Percentiles rank a stretch among this genome's conserved stretches.
These are phyloP conservation scores for Dione juno DNA, from an alignment of 2,888 invertebrate genomes.

Conservation along the genomic window DNA sequence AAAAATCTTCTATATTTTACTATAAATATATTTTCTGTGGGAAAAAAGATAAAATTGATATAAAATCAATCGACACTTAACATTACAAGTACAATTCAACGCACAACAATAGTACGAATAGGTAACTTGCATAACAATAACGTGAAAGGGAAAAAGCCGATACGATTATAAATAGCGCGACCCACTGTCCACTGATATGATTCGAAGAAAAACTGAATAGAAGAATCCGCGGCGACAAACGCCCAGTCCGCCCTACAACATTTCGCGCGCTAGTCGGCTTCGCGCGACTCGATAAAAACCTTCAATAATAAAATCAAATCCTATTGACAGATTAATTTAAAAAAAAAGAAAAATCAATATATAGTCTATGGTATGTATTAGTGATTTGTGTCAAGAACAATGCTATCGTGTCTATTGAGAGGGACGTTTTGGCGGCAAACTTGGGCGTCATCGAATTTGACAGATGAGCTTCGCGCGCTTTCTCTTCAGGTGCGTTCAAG, in stretches of 20 bases:
- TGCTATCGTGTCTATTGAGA: conserved; percentile 64
- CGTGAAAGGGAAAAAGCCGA: conserved; percentile 45
- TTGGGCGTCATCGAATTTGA: conserved; percentile 63
- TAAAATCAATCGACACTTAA: neutral
- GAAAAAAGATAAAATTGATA: neutral
- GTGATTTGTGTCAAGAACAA: conserved; percentile 64
- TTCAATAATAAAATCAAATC: conserved; percentile 40
- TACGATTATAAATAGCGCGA: conserved; percentile 66
- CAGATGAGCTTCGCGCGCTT: conserved; percentile 77
- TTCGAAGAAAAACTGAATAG: conserved; percentile 71
- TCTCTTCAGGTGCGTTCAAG: conserved; percentile 77
- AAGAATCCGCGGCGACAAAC: conserved; percentile 69
- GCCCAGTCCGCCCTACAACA: conserved; percentile 74
- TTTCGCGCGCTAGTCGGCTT: conserved; percentile 75
- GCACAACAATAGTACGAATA: neutral
- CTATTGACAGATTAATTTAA: conserved; percentile 25
- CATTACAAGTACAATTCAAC: conserved; percentile 1
- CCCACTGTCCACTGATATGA: conserved; percentile 68
- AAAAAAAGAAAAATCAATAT: conserved; percentile 24
- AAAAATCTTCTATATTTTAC: neutral
- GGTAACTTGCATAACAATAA: conserved; percentile 43
- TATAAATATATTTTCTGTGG: neutral
- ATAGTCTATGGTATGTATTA: conserved; percentile 43
- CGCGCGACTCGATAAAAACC: conserved; percentile 54
- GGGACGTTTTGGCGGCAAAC: conserved; percentile 72